Conservation (phyloP, 1,140 invertebrate species). For the Myzus persicae region DNA sequence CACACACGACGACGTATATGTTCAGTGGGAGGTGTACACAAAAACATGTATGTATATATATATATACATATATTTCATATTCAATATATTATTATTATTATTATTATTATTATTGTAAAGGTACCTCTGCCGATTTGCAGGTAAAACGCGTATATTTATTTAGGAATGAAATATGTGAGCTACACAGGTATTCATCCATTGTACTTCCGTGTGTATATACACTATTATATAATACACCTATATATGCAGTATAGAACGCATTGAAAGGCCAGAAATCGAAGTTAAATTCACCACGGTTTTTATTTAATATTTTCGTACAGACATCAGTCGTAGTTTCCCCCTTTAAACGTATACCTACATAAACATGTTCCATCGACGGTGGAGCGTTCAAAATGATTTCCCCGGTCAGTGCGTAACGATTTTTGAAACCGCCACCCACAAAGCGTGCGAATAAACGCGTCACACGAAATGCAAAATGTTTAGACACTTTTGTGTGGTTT, state of each 20-base stretch:
- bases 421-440: constrained; percentile 11
- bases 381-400: constrained; percentile 12
- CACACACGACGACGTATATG: not conserved
- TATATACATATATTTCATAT: not conserved
- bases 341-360: not conserved
- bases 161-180: constrained; percentile 34
- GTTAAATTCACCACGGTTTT: constrained; percentile 26
- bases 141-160: constrained; percentile 23
- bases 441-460: constrained; percentile 21
- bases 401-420: not conserved
- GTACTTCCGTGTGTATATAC: not conserved
- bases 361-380: not conserved
- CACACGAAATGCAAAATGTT: constrained; percentile 7
- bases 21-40: not conserved
- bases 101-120: not conserved
- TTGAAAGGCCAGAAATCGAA: not conserved
- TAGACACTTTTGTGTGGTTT: constrained; percentile 18
- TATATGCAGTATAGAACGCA: not conserved
- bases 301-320: not conserved
- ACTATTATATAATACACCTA: not conserved
- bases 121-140: not conserved
- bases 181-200: not conserved
- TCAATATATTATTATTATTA: not conserved
- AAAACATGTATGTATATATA: not conserved
- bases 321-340: not conserved